Conservation (phyloP, 2,797 vertebrate species). For the Scarus forsteni region DNA sequence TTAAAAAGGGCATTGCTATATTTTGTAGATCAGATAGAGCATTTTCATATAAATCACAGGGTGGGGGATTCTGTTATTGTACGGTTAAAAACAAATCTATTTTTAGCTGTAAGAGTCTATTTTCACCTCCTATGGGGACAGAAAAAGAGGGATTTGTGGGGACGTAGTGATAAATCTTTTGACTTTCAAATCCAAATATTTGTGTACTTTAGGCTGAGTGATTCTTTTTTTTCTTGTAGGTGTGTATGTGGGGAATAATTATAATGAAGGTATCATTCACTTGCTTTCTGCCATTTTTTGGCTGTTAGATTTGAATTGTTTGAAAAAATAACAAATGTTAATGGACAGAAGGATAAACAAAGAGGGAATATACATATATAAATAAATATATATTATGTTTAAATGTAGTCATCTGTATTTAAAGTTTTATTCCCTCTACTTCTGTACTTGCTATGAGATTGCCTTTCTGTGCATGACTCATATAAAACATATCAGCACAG, state of each 20-base stretch:
- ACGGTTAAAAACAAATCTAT: slow-evolving; percentile 88
- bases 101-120: slow-evolving; percentile 96
- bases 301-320: slow-evolving; percentile 73
- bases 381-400: slow-evolving; percentile 64
- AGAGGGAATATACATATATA: slow-evolving; percentile 65
- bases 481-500: slow-evolving; percentile 36
- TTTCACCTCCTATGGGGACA: slow-evolving; percentile 79
- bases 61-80: slow-evolving; percentile 90
- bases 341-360: slow-evolving; percentile 37
- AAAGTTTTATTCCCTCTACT: slow-evolving; percentile 51
- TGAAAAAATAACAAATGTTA: slow-evolving; percentile 45
- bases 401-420: slow-evolving; percentile 73
- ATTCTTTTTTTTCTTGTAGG: slow-evolving; percentile 61
- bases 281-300: slow-evolving; percentile 1
- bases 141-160: slow-evolving; percentile 54
- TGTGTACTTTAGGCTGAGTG: slow-evolving; percentile 79
- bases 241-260: slow-evolving; percentile 61
- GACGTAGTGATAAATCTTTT: slow-evolving; percentile 66
- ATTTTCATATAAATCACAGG: slow-evolving; percentile 87
- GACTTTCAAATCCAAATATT: slow-evolving; percentile 79
- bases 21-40: slow-evolving; percentile 96
- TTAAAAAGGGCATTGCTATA: slow-evolving; percentile 95
- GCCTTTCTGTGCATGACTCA: slow-evolving; percentile 59
- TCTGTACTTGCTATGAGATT: slow-evolving; percentile 55
- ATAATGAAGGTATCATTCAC: slow-evolving; percentile 56